Percentiles rank a stretch among this genome's conserved stretches.
These are phyloP conservation scores for Metopia argyrocephala DNA, from an alignment of 2,888 invertebrate species.

Conservation along the genomic window DNA sequence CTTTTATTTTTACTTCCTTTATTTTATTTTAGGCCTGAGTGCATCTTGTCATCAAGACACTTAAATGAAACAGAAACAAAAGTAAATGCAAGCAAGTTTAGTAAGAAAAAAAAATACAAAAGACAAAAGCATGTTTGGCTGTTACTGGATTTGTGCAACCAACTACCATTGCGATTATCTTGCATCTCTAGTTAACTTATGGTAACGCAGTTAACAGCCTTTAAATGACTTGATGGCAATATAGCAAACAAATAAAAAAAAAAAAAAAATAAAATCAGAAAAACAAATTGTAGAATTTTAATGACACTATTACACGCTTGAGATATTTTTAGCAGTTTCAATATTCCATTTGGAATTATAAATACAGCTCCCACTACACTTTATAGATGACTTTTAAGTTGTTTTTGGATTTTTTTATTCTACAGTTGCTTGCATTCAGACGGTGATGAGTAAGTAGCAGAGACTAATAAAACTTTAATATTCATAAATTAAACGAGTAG, in stretches of 20 bases:
- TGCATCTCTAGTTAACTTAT: conserved; percentile 40
- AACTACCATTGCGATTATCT: conserved; percentile 18
- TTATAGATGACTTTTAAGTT: background rate
- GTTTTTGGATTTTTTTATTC: background rate
- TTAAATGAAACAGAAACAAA: conserved; percentile 26
- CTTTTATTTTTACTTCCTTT: background rate
- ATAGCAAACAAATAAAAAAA: background rate
- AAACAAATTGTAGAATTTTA: conserved; percentile 46
- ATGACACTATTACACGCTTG: conserved; percentile 63
- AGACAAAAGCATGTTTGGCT: background rate
- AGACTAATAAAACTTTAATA: background rate
- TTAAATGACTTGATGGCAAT: background rate
- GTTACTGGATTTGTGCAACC: background rate
- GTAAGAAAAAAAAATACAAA: background rate
- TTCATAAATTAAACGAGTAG: background rate
- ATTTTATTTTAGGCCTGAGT: conserved; percentile 55
- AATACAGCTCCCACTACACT: background rate
- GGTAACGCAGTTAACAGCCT: conserved; percentile 44
- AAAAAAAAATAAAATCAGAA: background rate
- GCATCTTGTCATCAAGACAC: conserved; percentile 59
- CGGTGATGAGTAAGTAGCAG: background rate
- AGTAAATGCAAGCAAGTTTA: background rate
- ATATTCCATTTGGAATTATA: background rate
- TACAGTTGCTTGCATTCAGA: background rate
- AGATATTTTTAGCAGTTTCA: conserved; percentile 55